These are phyloP conservation scores for Yasuhikotakia modesta DNA, from an alignment of 2,797 vertebrate genomes.

Conservation along the genomic window DNA sequence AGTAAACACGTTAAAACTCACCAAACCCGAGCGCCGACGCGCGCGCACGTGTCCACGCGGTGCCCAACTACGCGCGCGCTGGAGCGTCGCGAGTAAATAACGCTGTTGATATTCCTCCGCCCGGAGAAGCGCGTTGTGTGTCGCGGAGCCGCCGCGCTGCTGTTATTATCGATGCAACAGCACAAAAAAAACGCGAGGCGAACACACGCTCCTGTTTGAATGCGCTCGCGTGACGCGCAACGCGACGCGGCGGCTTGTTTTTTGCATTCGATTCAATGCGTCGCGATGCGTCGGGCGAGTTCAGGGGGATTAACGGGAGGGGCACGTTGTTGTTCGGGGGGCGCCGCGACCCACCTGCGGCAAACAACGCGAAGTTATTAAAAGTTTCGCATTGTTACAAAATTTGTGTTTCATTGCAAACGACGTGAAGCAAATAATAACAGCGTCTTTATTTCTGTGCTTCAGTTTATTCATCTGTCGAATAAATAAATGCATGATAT, in stretches of 20 bases:
- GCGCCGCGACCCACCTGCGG: slow-evolving; percentile 87
- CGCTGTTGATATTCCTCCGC: slow-evolving; percentile 79
- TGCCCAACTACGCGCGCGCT: too few relatives aligned
- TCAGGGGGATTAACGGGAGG: slow-evolving; percentile 76
- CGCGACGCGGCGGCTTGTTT: slow-evolving; percentile 77
- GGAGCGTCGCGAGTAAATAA: slow-evolving; percentile 75
- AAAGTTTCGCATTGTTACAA: slow-evolving; percentile 72
- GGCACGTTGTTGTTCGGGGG: slow-evolving; percentile 73
- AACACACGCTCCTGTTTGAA: slow-evolving; percentile 79
- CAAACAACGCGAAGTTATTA: slow-evolving; percentile 78
- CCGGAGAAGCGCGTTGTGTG: slow-evolving; percentile 71
- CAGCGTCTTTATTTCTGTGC: too few relatives aligned
- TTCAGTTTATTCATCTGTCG: too few relatives aligned
- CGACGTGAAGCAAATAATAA: too few relatives aligned
- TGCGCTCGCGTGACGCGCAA: slow-evolving; percentile 75
- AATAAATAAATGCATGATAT: too few relatives aligned
- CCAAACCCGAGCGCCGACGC: slow-evolving; percentile 64
- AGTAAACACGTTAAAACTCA: slow-evolving; percentile 59
- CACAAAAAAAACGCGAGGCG: slow-evolving; percentile 64
- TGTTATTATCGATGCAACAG: slow-evolving; percentile 84
- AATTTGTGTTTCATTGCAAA: too few relatives aligned
- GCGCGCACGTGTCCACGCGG: slow-evolving; percentile 52
- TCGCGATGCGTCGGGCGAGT: slow-evolving; percentile 77
- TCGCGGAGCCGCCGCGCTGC: slow-evolving; percentile 74
- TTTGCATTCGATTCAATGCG: slow-evolving; percentile 77